Base-by-base conservation (phyloP, 1,140 invertebrate genomes). In the Temnothorax longispinosus region DNA sequence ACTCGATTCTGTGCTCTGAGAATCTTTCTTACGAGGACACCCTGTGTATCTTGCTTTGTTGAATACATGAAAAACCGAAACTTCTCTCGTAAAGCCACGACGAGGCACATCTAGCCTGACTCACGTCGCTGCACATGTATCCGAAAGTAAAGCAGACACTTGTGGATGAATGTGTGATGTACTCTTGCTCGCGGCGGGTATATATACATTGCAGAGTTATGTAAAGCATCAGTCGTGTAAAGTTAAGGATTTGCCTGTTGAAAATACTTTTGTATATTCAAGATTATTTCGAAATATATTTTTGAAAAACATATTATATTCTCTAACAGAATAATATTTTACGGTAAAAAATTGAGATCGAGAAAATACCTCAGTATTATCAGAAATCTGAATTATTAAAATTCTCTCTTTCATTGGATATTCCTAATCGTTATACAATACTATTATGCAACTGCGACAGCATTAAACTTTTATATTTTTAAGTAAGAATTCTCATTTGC, bases 61-160 rank as follows among this genome's bases (percentile, higher is more conserved):
- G 71, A 74, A 84, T 84, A 18, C 80, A 84, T 74, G 80, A 84
- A 84, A 84, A 84, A 84, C 80, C 80, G 80, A 75, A 84, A 84
- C 69, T 84, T 74, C 80, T 47, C 41, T 84, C 80, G 80, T 84
- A 84, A 84, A 84, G 56, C 35, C 44, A 60, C 54, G 69, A 54
- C 77, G 47, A 60, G 56, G 69, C 18, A 62, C 80, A 84, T 74
- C 54, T 62, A 84, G 80, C 32, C 80, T 38, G 69, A 15, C 56
- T 84, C 80, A 60, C 54, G 18, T 75, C 10, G 56, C 80, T 15
- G 56, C 56, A 60, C 69, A 75, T 47, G 80, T 75, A 84, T 84
- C n/a, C 54, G 69, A 84, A 84, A 84, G 69, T 84, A 84, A 84
- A 84, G 69, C 41, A 84, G 69, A 84, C 69, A 84, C 80, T 84